phyloP scores from a whole-genome alignment of 2,888 invertebrate species.

The Lypha dubia region DNA sequence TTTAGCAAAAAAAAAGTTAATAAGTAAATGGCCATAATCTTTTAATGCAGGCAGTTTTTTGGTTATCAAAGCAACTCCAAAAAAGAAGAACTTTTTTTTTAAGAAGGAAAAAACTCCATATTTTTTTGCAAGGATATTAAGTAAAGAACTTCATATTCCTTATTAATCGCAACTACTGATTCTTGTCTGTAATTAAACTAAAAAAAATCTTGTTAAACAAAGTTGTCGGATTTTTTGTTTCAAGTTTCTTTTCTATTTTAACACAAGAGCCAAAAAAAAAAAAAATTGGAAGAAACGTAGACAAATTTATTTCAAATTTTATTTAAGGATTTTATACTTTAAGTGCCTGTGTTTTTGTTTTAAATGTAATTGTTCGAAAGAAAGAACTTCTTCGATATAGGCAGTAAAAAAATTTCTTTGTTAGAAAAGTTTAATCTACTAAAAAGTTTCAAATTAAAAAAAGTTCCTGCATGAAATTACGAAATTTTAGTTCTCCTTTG shows the following conservation, averaged over 20 bases:
- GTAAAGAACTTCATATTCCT: conserved; percentile 1
- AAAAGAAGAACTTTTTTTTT: background rate
- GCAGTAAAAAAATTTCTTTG: no score
- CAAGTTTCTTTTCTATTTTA: background rate
- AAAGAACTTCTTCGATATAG: background rate
- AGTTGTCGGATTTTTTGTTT: conserved; percentile 14
- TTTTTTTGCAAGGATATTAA: conserved; percentile 27
- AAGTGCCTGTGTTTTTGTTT: background rate
- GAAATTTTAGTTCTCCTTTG: no score
- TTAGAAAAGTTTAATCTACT: background rate
- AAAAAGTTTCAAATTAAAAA: no score
- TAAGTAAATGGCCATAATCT: conserved; percentile 51
- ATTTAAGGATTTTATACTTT: background rate
- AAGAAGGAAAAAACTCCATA: background rate
- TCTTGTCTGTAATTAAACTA: conserved; percentile 27
- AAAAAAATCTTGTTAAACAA: background rate
- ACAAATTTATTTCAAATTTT: conserved; percentile 10
- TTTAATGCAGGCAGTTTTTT: conserved; percentile 10
- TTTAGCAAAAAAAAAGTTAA: conserved; percentile 25
- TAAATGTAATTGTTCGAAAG: background rate
- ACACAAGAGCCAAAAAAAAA: background rate
- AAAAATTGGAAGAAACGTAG: background rate
- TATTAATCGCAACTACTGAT: background rate
- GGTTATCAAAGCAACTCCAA: conserved; percentile 9
- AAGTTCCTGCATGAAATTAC: no score